Base-by-base conservation (phyloP, 23 tunicate genomes). In the Pegea sp. region DNA sequence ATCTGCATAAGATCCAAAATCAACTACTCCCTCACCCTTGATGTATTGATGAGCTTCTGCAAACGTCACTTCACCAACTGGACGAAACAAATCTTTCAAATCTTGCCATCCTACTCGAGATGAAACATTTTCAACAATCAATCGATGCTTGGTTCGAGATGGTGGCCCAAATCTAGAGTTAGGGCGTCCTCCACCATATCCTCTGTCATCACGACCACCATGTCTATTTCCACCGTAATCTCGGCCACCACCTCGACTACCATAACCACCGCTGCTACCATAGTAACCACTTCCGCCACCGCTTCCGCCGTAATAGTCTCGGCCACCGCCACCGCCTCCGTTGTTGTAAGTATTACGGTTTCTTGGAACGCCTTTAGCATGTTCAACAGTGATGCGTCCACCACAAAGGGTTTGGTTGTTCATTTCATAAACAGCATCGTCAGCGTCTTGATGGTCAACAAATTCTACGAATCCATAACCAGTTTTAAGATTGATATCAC, bases 391-490 rank as follows among this genome's bases (percentile, higher is more conserved):
- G 4, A 84, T 71, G 1, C 95, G 65, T 27, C 65, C 76, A 1
- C 95, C 95, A 68, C 76, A 74, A 7, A 84, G 68, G 11, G 68
- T 62, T 30, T 84, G 81, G 34, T 78, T 70, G 71, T 71, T 84
- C 63, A 84, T 27, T 43, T 84, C 95, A 42, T 84, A 78, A 5
- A 84, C 95, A 24, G 95, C 95, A 62, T 84, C 95, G 54, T 84
- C 95, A 11, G 95, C 95, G 52, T 84, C 95, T 26, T 84, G 63
- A 59, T 59, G 38, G 49, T 84, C 95, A 23, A 73, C 95, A 52
- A 84, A 84, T 55, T 84, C 95, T 20, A 84, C 95, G 56, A 84
- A 84, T 11, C 95, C 81, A 59, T 67, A 84, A 3, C 95, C 95
- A 38, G 66, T 68, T 62, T 84, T 84, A 63, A 84, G 44, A 52